Evolutionary conservation across 1,140 invertebrate genomes (phyloP).

Genomic region (Cydia amplana): DNA sequence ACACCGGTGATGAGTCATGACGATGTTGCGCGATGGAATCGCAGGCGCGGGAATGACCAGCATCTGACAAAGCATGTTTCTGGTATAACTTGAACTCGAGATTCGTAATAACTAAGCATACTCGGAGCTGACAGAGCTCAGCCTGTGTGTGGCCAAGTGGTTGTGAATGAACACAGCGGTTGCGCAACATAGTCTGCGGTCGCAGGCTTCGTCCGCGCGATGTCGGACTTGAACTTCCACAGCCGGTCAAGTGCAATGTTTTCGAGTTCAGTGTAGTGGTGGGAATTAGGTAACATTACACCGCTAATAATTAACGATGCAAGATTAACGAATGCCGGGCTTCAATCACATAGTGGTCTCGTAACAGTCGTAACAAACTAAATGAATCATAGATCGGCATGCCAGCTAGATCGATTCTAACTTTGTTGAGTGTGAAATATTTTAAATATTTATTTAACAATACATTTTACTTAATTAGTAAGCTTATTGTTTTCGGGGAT

Average conservation of each 20-base stretch:
- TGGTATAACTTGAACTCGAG: not conserved
- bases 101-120: not conserved
- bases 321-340: not conserved
- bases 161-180: constrained; percentile 37
- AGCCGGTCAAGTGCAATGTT: constrained; percentile 57
- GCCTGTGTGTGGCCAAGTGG: not conserved
- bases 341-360: not conserved
- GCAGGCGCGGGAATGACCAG: constrained; percentile 38
- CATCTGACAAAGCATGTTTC: constrained; percentile 2
- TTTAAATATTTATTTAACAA: not conserved
- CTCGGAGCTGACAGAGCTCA: not conserved
- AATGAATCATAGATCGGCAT: not conserved
- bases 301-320: constrained; percentile 8
- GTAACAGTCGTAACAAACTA: not conserved
- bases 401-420: not conserved
- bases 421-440: not conserved
- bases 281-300: constrained; percentile 23
- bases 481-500: too few relatives aligned
- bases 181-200: constrained; percentile 48
- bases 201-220: constrained; percentile 37
- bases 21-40: constrained; percentile 41
- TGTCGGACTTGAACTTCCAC: constrained; percentile 59
- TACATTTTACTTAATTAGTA: not conserved
- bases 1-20: constrained; percentile 69
- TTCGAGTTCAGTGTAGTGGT: constrained; percentile 17